Evolutionary conservation across 2,888 invertebrate genomes (phyloP).

Genomic region (Chironomus tentans): DNA sequence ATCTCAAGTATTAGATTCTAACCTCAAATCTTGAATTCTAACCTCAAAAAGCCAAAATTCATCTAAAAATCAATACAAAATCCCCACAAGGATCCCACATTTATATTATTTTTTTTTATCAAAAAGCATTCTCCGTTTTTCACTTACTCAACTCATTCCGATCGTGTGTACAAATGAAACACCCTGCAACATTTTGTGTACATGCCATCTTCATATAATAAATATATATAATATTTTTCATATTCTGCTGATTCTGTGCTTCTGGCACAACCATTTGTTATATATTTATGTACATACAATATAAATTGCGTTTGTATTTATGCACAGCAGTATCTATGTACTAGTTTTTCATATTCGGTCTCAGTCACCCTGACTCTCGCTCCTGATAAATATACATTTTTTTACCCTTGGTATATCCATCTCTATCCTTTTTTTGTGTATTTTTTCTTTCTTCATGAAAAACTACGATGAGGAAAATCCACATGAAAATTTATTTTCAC

Average conservation of each 20-base stretch:
- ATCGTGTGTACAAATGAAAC: not conserved
- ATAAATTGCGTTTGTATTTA: conserved; percentile 1
- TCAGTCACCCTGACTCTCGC: not conserved
- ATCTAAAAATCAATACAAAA: no score
- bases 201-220: not conserved
- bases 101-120: no score
- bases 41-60: no score
- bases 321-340: not conserved
- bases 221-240: not conserved
- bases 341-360: not conserved
- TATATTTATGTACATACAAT: not conserved
- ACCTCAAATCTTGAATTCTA: no score
- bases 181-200: not conserved
- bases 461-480: conserved; percentile 1
- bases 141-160: no score
- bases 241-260: conserved; percentile 14
- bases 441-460: not conserved
- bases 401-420: not conserved
- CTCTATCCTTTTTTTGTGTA: not conserved
- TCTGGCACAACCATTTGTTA: conserved; percentile 23
- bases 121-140: no score
- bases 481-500: conserved; percentile 21
- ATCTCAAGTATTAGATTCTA: no score
- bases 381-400: not conserved
- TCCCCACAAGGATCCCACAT: no score